Percentiles rank a stretch among this genome's conserved stretches.
phyloP scores from a whole-genome alignment of 2,797 vertebrate species.

The Mormyrops attenuatus region DNA sequence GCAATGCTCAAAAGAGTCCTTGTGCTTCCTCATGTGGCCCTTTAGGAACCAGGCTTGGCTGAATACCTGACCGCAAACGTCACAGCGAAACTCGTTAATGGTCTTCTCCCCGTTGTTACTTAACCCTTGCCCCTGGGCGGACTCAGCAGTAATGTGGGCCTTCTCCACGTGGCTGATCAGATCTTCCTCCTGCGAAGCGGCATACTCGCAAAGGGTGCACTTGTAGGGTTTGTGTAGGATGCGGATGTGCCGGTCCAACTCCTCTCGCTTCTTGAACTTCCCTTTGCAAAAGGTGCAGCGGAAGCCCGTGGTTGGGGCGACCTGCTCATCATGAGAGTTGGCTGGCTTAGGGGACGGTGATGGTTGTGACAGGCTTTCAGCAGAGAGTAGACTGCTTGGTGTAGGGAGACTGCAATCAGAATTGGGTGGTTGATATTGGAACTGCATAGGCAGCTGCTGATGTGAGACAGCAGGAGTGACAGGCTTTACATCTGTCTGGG shows the following conservation, averaged over 20 bases:
- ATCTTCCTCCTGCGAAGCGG: slow-evolving; percentile 63
- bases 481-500: slow-evolving; percentile 59
- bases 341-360: slow-evolving; percentile 64
- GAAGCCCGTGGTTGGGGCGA: slow-evolving; percentile 60
- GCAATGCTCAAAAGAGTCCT: slow-evolving; percentile 83
- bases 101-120: slow-evolving; percentile 30
- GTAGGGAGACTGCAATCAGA: slow-evolving; percentile 59
- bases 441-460: slow-evolving; percentile 36
- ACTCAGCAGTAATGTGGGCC: slow-evolving; percentile 62
- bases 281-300: slow-evolving; percentile 70
- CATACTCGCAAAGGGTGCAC: slow-evolving; percentile 67
- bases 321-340: slow-evolving; percentile 57
- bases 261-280: slow-evolving; percentile 62
- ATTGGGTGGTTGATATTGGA: slow-evolving; percentile 50
- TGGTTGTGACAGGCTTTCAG: slow-evolving; percentile 52
- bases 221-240: slow-evolving; percentile 69
- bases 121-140: slow-evolving; percentile 36
- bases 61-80: slow-evolving; percentile 85
- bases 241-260: slow-evolving; percentile 64
- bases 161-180: slow-evolving; percentile 69
- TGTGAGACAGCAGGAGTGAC: slow-evolving; percentile 19
- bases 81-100: slow-evolving; percentile 65
- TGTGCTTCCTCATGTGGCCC: slow-evolving; percentile 91
- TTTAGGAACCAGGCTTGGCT: slow-evolving; percentile 88
- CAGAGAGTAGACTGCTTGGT: slow-evolving; percentile 51